Base-by-base conservation (phyloP, 2,113 vertebrate species). In the Pluvianellus socialis region DNA sequence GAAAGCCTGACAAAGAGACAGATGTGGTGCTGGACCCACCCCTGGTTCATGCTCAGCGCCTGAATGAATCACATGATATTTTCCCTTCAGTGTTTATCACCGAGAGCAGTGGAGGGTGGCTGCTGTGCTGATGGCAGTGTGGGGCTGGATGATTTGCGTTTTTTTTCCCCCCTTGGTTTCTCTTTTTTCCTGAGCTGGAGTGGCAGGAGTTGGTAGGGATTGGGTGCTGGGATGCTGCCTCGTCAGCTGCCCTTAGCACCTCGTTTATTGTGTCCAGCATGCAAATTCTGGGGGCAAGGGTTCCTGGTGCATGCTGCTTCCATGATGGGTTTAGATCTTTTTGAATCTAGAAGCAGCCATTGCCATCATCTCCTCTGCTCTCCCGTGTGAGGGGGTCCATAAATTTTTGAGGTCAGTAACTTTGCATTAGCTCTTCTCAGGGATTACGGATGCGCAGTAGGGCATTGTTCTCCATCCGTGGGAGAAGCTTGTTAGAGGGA, bases 361-460 rank as follows among this genome's bases (percentile, higher is more conserved):
- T 73, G 18, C 59, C 70, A 44, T 73, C 35, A 56, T 50, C 49
- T 88, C 10, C 3, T 83, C n/a, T 72, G 40, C 75, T 90, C 27
- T 49, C 40, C 49, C 1, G 0, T 58, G 65, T 47, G 50, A 73
- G 45, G 49, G 28, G 14, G 15, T 62, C 38, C 23, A 3, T 50
- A 40, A 14, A 30, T 77, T 74, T 83, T 92, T 2, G 3, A 85
- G 62, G 32, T 59, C 55, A 33, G 17, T 66, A 50, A 19, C 32
- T 88, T 63, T 33, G n/a, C 42, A 27, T 66, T 74, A 58, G 33
- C 45, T 20, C 9, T 45, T 77, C 10, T 18, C 0, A 1, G 15
- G 24, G 38, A 30, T 65, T 52, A 14, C 0, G 0, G 38, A 26
- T 24, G 32, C 1, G 0, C n/a, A 47, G 30, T 1, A 8, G 38